A percentile compares a stretch with the other conserved stretches of the same genome.
These are phyloP conservation scores for Arnoldichthys spilopterus DNA, from an alignment of 2,797 vertebrate species.

Conservation along the genomic window DNA sequence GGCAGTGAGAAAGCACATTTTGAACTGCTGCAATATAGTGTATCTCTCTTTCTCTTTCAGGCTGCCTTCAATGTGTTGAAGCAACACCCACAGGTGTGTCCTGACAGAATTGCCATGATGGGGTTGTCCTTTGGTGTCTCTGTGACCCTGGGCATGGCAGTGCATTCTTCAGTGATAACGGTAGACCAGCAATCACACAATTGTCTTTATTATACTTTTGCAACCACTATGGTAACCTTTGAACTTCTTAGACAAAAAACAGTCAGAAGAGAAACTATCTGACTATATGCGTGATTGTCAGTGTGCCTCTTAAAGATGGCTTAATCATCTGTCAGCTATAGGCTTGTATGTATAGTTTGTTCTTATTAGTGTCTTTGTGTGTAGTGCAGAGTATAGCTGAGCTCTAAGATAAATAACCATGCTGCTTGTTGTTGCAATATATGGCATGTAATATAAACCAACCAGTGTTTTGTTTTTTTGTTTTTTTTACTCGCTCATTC, in stretches of 20 bases:
- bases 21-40: not conserved
- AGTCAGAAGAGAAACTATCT: no score
- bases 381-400: not conserved
- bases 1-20: not conserved
- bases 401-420: no score
- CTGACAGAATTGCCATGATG: constrained; percentile 72
- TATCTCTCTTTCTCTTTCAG: constrained; percentile 57
- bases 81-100: constrained; percentile 72
- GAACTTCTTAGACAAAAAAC: not conserved
- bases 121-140: constrained; percentile 73
- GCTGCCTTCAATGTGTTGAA: constrained; percentile 70
- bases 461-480: no score
- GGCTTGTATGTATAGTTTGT: not conserved
- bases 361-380: not conserved
- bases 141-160: constrained; percentile 66
- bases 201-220: not conserved
- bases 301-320: not conserved
- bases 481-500: not conserved
- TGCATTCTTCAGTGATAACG: constrained; percentile 68
- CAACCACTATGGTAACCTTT: not conserved
- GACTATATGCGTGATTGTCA: not conserved
- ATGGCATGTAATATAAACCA: not conserved
- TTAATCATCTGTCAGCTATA: not conserved
- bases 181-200: constrained; percentile 48
- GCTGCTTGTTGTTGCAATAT: not conserved